Evolutionary conservation across 2,113 vertebrate genomes (phyloP).

Genomic region (Archilochus colubris): DNA sequence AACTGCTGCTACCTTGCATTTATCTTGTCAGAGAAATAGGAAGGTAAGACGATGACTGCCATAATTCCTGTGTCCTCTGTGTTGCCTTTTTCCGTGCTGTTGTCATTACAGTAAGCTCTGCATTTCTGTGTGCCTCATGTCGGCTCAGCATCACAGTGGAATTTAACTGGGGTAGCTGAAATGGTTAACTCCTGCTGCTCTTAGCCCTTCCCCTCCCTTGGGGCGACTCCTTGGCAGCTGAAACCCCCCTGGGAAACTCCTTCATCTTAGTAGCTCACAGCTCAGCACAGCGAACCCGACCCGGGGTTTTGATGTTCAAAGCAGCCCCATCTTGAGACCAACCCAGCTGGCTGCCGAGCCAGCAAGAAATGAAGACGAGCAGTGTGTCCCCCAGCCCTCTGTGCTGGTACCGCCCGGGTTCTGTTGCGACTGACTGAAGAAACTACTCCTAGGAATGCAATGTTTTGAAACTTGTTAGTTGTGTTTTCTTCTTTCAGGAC

Average conservation of each 20-base stretch:
- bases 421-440: background rate
- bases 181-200: background rate
- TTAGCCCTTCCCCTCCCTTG: background rate
- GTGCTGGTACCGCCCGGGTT: fast-evolving
- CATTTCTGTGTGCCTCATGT: fast-evolving
- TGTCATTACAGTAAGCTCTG: background rate
- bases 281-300: background rate
- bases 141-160: background rate
- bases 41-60: background rate
- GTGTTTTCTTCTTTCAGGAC: no score
- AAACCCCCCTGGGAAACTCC: background rate
- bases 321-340: background rate
- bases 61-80: background rate
- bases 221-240: background rate
- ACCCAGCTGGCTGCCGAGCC: background rate
- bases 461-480: background rate
- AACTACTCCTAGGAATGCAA: background rate
- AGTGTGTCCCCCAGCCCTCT: fast-evolving
- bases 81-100: background rate
- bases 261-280: background rate
- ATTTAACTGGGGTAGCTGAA: background rate
- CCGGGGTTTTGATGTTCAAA: fast-evolving
- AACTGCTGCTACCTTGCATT: background rate
- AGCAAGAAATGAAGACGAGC: fast-evolving
- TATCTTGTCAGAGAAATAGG: background rate